A percentile compares a stretch with the other conserved stretches of the same genome.
Evolutionary conservation across 1,140 invertebrate genomes (phyloP).

Genomic region (Drosophila triauraria): DNA sequence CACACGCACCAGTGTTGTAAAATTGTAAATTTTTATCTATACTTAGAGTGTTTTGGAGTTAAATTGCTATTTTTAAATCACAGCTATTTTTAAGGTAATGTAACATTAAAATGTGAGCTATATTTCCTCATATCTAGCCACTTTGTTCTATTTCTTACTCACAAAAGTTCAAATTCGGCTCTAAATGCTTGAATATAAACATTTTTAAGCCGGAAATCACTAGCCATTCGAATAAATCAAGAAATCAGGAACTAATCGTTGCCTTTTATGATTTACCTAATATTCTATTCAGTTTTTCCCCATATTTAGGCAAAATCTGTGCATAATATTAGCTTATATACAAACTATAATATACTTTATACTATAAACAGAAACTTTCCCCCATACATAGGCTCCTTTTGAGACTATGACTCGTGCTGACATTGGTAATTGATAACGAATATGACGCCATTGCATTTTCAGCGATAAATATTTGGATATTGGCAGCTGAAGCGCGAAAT

Average conservation of each 20-base stretch:
- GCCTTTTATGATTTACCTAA: not conserved
- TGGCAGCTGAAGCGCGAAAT: not conserved
- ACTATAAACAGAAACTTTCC: not conserved
- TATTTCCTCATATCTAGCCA: no score
- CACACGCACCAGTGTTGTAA: no score
- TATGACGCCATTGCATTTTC: not conserved
- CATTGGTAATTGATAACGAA: not conserved
- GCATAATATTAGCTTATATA: not conserved
- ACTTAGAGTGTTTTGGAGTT: no score
- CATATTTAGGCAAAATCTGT: not conserved
- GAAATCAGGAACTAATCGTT: not conserved
- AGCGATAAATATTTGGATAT: conserved; percentile 7
- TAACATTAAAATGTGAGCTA: no score
- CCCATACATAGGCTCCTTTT: not conserved
- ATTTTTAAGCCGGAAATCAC: not conserved
- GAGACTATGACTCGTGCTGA: not conserved
- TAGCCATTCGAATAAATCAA: not conserved
- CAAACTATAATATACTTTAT: not conserved
- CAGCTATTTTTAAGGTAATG: no score
- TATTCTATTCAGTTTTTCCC: not conserved
- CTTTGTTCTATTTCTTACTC: no score
- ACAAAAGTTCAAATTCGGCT: no score
- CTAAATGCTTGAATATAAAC: not conserved
- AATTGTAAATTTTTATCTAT: no score
- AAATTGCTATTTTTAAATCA: no score